Evolutionary conservation across 2,888 invertebrate genomes (phyloP).

Genomic region (Aquatica leii): DNA sequence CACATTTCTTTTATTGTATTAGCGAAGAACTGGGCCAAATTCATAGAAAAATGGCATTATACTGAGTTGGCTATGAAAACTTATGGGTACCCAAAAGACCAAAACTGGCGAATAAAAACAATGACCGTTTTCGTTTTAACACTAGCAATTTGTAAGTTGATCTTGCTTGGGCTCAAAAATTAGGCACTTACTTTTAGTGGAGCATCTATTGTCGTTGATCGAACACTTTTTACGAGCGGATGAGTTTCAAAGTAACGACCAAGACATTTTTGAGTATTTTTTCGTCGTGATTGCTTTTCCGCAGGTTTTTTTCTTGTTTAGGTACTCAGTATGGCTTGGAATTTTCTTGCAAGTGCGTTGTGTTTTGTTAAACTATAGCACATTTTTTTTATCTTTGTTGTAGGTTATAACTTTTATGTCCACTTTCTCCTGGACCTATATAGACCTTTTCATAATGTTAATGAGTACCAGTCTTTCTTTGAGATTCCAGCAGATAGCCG

Average conservation of each 20-base stretch:
- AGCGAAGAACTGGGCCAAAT: constrained; percentile 60
- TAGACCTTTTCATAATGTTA: constrained; percentile 77
- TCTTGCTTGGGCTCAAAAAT: too few relatives aligned
- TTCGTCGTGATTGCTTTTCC: constrained; percentile 16
- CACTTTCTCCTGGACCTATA: constrained; percentile 78
- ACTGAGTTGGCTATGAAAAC: constrained; percentile 34
- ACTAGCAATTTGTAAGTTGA: constrained; percentile 15
- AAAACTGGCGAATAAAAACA: constrained; percentile 22
- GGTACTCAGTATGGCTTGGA: constrained; percentile 5
- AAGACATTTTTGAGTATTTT: constrained; percentile 11
- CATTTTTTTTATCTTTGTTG: not conserved
- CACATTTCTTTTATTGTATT: constrained; percentile 62
- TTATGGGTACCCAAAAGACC: constrained; percentile 30
- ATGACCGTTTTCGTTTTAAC: constrained; percentile 14
- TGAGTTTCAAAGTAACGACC: not conserved
- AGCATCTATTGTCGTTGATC: constrained; percentile 2
- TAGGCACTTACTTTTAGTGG: too few relatives aligned
- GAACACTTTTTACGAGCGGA: not conserved
- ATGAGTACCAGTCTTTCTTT: constrained; percentile 73
- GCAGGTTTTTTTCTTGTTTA: not conserved
- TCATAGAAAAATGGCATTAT: constrained; percentile 47
- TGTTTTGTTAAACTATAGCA: not conserved
- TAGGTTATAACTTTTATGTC: constrained; percentile 64
- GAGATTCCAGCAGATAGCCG: constrained; percentile 66
- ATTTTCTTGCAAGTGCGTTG: constrained; percentile 9